Evolutionary conservation across 2,113 vertebrate species (phyloP).

Genomic region (Morone chrysops): DNA sequence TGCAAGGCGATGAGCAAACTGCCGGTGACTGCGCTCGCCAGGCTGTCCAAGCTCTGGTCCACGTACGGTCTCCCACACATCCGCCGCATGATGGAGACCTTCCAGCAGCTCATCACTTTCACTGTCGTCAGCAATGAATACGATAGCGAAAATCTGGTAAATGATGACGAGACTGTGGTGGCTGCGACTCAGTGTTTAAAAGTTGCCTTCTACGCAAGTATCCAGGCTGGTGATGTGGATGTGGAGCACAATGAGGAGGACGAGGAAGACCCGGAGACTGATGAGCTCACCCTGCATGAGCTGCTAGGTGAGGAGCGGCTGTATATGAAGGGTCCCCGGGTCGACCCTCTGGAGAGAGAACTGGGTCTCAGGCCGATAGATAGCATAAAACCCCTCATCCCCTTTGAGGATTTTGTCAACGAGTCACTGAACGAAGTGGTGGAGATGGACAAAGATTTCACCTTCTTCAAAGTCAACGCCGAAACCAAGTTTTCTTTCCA

Average conservation of each 20-base stretch:
- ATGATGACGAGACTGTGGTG: constrained; percentile 96
- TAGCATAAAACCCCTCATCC: constrained; percentile 92
- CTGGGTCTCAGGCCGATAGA: constrained; percentile 93
- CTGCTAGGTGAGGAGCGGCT: constrained; percentile 95
- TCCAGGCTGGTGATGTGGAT: constrained; percentile 93
- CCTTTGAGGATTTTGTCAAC: constrained; percentile 97
- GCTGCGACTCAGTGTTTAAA: constrained; percentile 97
- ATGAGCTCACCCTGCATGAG: constrained; percentile 94
- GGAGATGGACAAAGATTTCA: constrained; percentile 99
- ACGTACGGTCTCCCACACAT: constrained; percentile 89
- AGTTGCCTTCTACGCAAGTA: constrained; percentile 97
- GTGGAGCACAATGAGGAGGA: constrained; percentile 94
- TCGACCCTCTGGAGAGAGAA: constrained; percentile 94
- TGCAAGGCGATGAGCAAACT: constrained; percentile 99
- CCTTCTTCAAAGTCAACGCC: constrained; percentile 98
- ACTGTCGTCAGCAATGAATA: constrained; percentile 98
- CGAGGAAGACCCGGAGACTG: constrained; percentile 91
- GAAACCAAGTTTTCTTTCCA: constrained; percentile 99
- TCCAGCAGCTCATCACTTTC: constrained; percentile 99
- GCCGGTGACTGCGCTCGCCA: constrained; percentile 91
- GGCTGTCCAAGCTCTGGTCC: constrained; percentile 93
- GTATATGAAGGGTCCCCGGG: constrained; percentile 93
- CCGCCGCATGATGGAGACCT: constrained; percentile 96
- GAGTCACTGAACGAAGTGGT: constrained; percentile 97
- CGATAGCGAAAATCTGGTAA: constrained; percentile 91